These are phyloP conservation scores for Anhinga anhinga DNA, from an alignment of 2,113 vertebrate species.

Conservation along the genomic window DNA sequence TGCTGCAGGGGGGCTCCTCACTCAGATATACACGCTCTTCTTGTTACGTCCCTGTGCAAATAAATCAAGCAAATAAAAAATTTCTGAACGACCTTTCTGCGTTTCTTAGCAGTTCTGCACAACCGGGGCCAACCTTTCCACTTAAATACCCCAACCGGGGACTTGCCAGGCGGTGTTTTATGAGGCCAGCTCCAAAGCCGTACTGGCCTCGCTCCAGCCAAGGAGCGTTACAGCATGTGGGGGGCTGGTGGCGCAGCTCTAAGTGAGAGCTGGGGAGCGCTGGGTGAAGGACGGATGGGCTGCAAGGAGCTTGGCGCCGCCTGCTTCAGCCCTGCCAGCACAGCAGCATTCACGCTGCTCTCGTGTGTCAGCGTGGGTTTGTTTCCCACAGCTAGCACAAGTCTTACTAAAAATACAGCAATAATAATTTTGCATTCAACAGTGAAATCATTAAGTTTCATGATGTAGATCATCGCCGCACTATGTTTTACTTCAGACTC, in stretches of 20 bases:
- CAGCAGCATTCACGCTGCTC: background rate
- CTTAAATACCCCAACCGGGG: background rate
- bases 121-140: background rate
- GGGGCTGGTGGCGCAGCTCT: background rate
- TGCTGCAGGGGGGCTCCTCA: background rate
- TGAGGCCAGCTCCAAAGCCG: accelerated
- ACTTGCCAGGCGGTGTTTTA: accelerated
- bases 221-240: accelerated
- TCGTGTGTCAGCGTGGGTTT: background rate
- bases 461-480: background rate
- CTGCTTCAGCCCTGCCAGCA: background rate
- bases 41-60: accelerated
- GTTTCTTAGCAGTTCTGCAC: background rate
- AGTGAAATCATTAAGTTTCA: background rate
- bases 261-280: accelerated
- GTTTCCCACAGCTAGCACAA: background rate
- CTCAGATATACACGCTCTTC: accelerated
- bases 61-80: background rate
- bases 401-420: background rate
- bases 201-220: accelerated
- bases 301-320: accelerated
- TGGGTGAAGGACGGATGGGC: accelerated
- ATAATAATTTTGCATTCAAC: background rate
- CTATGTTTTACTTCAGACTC: background rate
- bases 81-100: background rate